Conservation (phyloP, 2,888 invertebrate species). For the Drosophila prolongata region DNA sequence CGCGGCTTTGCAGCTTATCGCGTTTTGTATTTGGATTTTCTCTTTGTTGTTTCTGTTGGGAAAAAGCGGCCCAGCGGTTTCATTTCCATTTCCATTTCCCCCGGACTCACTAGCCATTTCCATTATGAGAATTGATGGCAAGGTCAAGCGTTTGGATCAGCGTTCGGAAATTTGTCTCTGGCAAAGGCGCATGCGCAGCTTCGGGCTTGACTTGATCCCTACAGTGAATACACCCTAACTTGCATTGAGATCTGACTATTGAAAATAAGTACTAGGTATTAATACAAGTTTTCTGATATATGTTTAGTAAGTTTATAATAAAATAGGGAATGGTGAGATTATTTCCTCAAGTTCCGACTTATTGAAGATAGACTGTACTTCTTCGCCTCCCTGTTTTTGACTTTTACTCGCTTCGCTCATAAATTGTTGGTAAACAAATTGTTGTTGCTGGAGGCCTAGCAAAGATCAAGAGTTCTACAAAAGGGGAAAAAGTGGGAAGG, state of each 20-base stretch:
- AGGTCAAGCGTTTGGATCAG: conserved; percentile 73
- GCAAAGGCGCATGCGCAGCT: conserved; percentile 66
- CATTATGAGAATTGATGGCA: conserved; percentile 78
- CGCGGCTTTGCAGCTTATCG: conserved; percentile 71
- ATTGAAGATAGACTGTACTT: conserved; percentile 11
- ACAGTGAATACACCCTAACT: background rate
- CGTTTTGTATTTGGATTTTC: conserved; percentile 33
- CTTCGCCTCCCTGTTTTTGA: conserved; percentile 4
- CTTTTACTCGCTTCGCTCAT: conserved; percentile 27
- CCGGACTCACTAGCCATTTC: conserved; percentile 44
- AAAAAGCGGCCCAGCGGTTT: conserved; percentile 28
- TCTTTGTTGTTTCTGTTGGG: conserved; percentile 8
- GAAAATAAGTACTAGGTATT: too few relatives aligned
- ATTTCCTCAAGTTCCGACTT: background rate
- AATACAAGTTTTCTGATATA: too few relatives aligned
- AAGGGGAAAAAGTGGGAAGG: background rate
- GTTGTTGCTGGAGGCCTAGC: conserved; percentile 9
- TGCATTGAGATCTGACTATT: too few relatives aligned
- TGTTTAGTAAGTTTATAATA: too few relatives aligned
- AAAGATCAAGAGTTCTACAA: conserved; percentile 1
- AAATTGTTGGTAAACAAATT: conserved; percentile 42
- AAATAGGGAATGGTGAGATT: too few relatives aligned
- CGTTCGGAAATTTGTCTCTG: conserved; percentile 48
- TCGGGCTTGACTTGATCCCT: conserved; percentile 10
- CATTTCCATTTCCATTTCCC: conserved; percentile 8